Conservation (phyloP, 2,113 vertebrate species). For the Hemiscyllium ocellatum region DNA sequence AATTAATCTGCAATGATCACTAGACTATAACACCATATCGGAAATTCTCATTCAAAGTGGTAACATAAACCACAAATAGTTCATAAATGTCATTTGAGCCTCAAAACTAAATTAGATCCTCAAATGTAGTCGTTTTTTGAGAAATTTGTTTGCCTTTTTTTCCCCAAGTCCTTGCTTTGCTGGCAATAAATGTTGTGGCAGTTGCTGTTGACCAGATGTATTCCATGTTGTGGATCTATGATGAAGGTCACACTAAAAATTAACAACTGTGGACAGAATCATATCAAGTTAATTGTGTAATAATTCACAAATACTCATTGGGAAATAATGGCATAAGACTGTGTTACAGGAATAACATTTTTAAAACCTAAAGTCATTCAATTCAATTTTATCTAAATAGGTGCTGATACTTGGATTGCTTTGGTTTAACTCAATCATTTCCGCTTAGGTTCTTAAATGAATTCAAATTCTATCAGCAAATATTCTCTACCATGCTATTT, state of each 20-base stretch:
- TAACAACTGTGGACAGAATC: constrained; percentile 15
- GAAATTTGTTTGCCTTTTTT: neutral
- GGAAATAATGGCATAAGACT: neutral
- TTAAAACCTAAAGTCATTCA: neutral
- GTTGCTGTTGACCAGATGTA: constrained; percentile 16
- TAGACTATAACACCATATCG: neutral
- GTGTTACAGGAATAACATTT: neutral
- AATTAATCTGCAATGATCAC: neutral
- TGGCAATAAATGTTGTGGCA: neutral
- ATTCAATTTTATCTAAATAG: neutral
- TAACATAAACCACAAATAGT: neutral
- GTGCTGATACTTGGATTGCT: neutral
- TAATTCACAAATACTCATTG: constrained; percentile 14
- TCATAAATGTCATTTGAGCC: neutral
- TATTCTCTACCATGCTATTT: neutral
- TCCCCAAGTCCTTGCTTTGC: neutral
- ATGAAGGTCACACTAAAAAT: neutral
- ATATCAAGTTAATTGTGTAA: constrained; percentile 14
- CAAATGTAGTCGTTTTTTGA: neutral
- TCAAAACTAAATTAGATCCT: neutral
- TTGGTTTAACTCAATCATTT: neutral
- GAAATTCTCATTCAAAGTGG: neutral
- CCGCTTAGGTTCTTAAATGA: neutral
- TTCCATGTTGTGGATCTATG: neutral
- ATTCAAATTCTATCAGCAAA: neutral